These are phyloP conservation scores for Sebastes hopkinsi DNA, from an alignment of 2,797 vertebrate genomes.

Conservation along the genomic window DNA sequence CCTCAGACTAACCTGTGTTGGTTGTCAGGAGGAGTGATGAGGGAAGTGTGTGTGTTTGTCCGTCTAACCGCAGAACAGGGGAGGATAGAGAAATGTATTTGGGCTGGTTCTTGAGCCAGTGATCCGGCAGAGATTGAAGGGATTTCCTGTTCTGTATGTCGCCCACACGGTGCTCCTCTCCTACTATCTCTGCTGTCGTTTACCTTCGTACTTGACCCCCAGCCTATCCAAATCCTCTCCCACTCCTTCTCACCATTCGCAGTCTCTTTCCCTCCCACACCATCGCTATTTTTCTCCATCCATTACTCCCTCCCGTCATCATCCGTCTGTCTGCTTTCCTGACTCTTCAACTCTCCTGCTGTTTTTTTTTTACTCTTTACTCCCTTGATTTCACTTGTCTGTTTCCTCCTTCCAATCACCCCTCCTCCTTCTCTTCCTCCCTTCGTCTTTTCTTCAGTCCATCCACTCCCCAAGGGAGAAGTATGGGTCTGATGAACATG, in stretches of 20 bases:
- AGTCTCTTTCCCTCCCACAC: conserved; percentile 35
- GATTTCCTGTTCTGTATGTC: conserved; percentile 46
- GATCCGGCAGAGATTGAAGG: conserved; percentile 41
- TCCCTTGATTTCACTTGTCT: conserved; percentile 48
- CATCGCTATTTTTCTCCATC: conserved; percentile 31
- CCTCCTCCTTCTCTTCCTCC: neutral
- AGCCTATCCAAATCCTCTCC: conserved; percentile 43
- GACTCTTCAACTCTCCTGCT: conserved; percentile 31
- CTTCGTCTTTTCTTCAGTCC: conserved; percentile 13
- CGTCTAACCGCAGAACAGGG: neutral
- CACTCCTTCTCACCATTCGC: conserved; percentile 21
- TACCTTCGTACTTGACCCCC: conserved; percentile 57
- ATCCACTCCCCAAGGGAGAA: conserved; percentile 49
- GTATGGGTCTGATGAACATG: conserved; percentile 66
- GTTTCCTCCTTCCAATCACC: conserved; percentile 28
- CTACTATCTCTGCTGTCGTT: conserved; percentile 27
- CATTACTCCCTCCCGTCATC: conserved; percentile 30
- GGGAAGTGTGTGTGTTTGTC: neutral
- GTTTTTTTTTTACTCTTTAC: conserved; percentile 31
- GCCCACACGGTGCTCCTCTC: conserved; percentile 16
- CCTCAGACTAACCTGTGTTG: conserved; percentile 36
- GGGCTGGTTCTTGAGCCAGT: conserved; percentile 38
- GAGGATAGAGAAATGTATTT: conserved; percentile 23
- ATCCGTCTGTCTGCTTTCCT: conserved; percentile 42
- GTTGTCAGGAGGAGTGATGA: conserved; percentile 40